Evolutionary conservation across 2,113 vertebrate species (phyloP).

Genomic region (Toxotes jaculatrix): DNA sequence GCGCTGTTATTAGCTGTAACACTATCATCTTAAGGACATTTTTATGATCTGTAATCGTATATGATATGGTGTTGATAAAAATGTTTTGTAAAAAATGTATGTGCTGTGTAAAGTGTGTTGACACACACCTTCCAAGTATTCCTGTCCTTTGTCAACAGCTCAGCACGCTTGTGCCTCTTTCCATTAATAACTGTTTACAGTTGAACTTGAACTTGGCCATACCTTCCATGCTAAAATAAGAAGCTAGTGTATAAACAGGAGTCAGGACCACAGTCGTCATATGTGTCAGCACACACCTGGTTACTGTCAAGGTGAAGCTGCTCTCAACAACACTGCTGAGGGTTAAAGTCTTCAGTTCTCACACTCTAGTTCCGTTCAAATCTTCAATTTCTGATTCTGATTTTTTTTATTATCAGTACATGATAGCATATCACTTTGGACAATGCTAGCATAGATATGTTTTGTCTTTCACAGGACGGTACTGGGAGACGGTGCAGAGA

Average conservation of each 20-base stretch:
- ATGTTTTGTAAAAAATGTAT: background rate
- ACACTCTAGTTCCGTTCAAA: background rate
- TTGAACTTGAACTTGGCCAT: constrained; percentile 22
- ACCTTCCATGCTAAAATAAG: constrained; percentile 49
- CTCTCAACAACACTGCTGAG: background rate
- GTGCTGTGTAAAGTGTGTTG: background rate
- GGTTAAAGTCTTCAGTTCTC: background rate
- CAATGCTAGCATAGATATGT: background rate
- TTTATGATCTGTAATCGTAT: background rate
- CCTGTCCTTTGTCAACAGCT: background rate
- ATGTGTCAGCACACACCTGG: background rate
- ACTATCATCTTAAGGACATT: background rate
- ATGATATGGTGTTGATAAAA: too few species aligned
- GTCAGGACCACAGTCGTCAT: background rate
- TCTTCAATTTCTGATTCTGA: background rate
- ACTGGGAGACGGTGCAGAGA: constrained; percentile 89
- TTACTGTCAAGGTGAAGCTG: constrained; percentile 18
- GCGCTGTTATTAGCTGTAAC: background rate
- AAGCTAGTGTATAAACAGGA: constrained; percentile 8
- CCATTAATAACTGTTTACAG: constrained; percentile 50
- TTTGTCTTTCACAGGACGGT: constrained; percentile 79
- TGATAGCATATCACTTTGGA: background rate
- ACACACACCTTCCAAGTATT: background rate
- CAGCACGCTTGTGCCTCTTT: background rate
- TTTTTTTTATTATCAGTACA: background rate